Base-by-base conservation (phyloP, 2,888 invertebrate genomes). In the Rosalia funebris region DNA sequence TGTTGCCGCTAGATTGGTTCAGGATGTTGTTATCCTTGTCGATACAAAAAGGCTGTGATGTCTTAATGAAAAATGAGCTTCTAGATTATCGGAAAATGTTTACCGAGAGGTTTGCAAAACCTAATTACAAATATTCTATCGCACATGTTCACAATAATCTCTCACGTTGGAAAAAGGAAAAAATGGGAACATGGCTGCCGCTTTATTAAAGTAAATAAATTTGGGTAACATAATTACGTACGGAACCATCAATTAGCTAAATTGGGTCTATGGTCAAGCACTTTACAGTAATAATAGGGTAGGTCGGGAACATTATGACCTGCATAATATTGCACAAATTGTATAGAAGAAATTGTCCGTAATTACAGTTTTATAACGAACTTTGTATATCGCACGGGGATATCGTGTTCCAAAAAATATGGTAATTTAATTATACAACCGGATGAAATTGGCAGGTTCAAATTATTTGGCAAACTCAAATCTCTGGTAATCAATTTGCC, bases 341-440 rank as follows among this genome's bases (percentile, higher is more conserved):
- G 58, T 55, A 48, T n/a, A 17, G 32, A 53, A 48, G 44, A 41
- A 55, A 66, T 66, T 65, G 65, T 58, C 54, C 44, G 36, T 60
- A 61, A 65, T 68, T 60, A 65, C 44, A 20, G 63, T 60, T 66
- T 58, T 65, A 63, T 68, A 61, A 63, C 14, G 19, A 50, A 10
- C n/a, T 37, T 11, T 1, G 17, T 10, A 16, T 9, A n/a, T 11
- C 47, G 20, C 19, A 31, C 41, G 44, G 17, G 20, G 46, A 56
- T 31, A 42, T 62, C 55, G 45, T 41, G 54, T 47, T 42, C 19
- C 57, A 20, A 61, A 68, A 66, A 67, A 63, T 69, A 69, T 69
- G 69, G 50, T 68, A 69, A 69, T 69, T 69, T 69, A 66, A 69
- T 69, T 63, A 63, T 50, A 66, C 45, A 39, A 63, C 53, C 44